A percentile compares a stretch with the other conserved stretches of the same genome.
Conservation (phyloP, 2,113 vertebrate species). For the Candoia aspera region DNA sequence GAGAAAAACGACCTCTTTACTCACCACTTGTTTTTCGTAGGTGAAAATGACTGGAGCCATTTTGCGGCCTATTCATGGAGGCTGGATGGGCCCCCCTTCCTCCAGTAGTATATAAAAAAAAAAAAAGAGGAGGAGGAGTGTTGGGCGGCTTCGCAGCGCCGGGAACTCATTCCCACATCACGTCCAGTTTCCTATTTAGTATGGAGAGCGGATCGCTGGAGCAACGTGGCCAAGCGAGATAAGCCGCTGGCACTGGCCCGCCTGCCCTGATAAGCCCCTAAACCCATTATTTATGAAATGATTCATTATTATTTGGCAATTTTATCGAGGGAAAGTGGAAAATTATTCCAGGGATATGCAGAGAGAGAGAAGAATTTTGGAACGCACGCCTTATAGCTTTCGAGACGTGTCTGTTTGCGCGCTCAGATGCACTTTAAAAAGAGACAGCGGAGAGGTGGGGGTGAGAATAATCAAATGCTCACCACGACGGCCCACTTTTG, state of each 20-base stretch:
- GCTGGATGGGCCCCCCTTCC: conserved; percentile 54
- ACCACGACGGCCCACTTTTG: conserved; percentile 57
- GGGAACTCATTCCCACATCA: conserved; percentile 84
- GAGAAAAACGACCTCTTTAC: conserved; percentile 47
- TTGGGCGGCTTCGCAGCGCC: conserved; percentile 77
- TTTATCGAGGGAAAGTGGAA: conserved; percentile 87
- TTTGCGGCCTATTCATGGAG: conserved; percentile 90
- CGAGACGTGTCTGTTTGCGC: conserved; percentile 47
- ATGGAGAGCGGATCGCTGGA: conserved; percentile 89
- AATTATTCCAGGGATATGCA: conserved; percentile 78
- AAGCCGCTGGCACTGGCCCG: conserved; percentile 87
- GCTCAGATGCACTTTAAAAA: conserved; percentile 68
- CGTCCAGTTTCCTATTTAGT: conserved; percentile 88
- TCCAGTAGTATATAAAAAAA: conserved; percentile 64
- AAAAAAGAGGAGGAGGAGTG: conserved; percentile 45
- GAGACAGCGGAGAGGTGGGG: conserved; percentile 33
- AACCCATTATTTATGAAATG: conserved; percentile 95
- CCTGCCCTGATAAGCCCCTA: conserved; percentile 91
- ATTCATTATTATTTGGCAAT: conserved; percentile 96
- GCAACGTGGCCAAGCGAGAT: conserved; percentile 92
- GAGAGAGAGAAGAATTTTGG: conserved; percentile 72
- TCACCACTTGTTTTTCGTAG: conserved; percentile 87
- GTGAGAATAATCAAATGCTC: conserved; percentile 55
- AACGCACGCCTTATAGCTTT: conserved; percentile 71
- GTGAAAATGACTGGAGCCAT: conserved; percentile 90